These are phyloP conservation scores for Drosophila limbata DNA, from an alignment of 2,888 invertebrate genomes.

Conservation along the genomic window DNA sequence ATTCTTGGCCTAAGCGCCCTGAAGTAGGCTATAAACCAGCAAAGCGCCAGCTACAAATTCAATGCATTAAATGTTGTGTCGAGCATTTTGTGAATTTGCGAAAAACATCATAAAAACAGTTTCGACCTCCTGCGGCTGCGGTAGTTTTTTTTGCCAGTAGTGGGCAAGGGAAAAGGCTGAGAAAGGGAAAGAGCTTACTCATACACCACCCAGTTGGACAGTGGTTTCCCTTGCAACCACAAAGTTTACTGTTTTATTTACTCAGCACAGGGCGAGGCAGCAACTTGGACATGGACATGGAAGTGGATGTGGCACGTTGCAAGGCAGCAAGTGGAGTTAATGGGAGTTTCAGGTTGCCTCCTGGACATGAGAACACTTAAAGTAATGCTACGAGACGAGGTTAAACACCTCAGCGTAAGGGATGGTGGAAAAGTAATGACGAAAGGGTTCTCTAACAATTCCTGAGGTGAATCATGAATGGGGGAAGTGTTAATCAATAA, in stretches of 20 bases:
- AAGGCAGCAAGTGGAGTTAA: constrained; percentile 46
- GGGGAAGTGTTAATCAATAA: constrained; percentile 39
- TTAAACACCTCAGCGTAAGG: constrained; percentile 60
- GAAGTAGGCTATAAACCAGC: constrained; percentile 64
- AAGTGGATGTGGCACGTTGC: constrained; percentile 4
- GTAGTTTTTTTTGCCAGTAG: constrained; percentile 25
- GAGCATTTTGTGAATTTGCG: constrained; percentile 44
- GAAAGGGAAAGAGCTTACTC: neutral
- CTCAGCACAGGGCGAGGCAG: constrained; percentile 32
- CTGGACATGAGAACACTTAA: constrained; percentile 64
- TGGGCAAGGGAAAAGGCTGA: neutral
- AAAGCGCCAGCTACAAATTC: constrained; percentile 38
- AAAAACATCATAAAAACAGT: constrained; percentile 41
- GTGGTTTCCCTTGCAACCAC: constrained; percentile 20
- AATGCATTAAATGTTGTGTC: constrained; percentile 46
- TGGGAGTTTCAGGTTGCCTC: constrained; percentile 42
- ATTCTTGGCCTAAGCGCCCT: constrained; percentile 53
- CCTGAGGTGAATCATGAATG: constrained; percentile 3
- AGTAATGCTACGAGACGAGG: constrained; percentile 57
- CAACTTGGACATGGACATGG: constrained; percentile 11
- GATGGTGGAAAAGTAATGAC: constrained; percentile 3
- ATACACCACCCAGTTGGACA: constrained; percentile 39
- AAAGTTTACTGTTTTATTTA: constrained; percentile 63
- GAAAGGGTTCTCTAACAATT: constrained; percentile 7
- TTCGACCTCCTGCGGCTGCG: constrained; percentile 37